These are phyloP conservation scores for Diloba caeruleocephala DNA, from an alignment of 2,888 invertebrate species.

Conservation along the genomic window DNA sequence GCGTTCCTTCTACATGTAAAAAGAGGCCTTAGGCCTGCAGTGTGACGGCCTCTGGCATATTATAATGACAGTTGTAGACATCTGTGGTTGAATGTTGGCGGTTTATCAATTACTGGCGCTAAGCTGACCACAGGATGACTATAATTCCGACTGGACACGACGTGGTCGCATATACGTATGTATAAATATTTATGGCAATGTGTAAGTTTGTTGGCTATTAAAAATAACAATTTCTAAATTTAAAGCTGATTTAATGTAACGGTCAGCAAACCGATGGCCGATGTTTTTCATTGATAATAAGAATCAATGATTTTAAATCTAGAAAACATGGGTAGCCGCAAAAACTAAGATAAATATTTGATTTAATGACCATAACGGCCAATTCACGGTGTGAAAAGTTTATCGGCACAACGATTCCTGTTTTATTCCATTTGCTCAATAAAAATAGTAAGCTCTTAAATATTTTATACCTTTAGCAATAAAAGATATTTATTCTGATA, in stretches of 20 bases:
- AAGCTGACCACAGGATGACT: constrained; percentile 16
- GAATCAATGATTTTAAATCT: too few species aligned
- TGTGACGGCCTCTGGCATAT: too few species aligned
- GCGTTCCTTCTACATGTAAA: too few species aligned
- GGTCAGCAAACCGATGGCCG: too few species aligned
- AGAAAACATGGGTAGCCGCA: too few species aligned
- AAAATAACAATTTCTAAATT: too few species aligned
- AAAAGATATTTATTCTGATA: neutral
- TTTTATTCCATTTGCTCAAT: too few species aligned
- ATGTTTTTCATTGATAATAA: too few species aligned
- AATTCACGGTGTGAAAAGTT: neutral
- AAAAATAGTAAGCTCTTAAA: too few species aligned
- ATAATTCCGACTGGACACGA: constrained; percentile 17
- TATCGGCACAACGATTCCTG: neutral
- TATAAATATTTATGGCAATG: constrained; percentile 19
- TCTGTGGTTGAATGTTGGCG: constrained; percentile 3
- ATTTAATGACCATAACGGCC: neutral
- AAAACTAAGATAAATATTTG: neutral
- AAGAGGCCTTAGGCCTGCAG: too few species aligned
- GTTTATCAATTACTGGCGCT: constrained; percentile 32
- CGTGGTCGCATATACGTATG: constrained; percentile 12
- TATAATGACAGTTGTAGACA: constrained; percentile 12
- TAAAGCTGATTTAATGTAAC: too few species aligned
- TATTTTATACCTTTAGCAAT: neutral
- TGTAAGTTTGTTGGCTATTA: too few species aligned